Base-by-base conservation (phyloP, 2,113 vertebrate species). In the Peucedramus taeniatus region DNA sequence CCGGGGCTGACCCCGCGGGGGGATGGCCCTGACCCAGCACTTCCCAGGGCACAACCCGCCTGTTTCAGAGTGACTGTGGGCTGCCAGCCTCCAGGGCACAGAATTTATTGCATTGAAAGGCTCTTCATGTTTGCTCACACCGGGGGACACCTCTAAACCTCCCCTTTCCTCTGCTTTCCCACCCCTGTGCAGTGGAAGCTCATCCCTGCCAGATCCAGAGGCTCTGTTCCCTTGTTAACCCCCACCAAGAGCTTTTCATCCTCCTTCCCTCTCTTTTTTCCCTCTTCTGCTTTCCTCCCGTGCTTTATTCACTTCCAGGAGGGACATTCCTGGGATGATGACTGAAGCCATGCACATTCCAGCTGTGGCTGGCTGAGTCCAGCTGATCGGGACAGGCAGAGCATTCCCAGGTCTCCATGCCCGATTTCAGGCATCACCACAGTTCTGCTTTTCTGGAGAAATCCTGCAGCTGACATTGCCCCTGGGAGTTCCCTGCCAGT, bases 1-100 rank as follows among this genome's bases (percentile, higher is more conserved):
- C 31, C 4, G 0, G 33, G 65, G 26, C 60, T 39, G 47, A 5
- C 20, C 15, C n/a, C 0, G 1, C n/a, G 9, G 13, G 33, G 50
- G 23, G 59, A 1, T 0, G 1, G 33, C 45, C 37, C 66, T 22
- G 60, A 33, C 30, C 33, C 82, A 54, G 78, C 57, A 6, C 42
- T 28, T 66, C 61, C 42, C 0, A 0, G 23, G 54, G 54, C 33
- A 59, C 57, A 40, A 1, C 39, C 42, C 9, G 0, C 21, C 28
- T 20, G 16, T 37, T 74, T 53, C 65, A 35, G 37, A 49, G 31
- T 27, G 47, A 27, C 74, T 61, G 1, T 0, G 15, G n/a, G 68
- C 39, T 68, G 7, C 2, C 10, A 2, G 49, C 33, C 37, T 11
- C 3, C 54, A 5, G 14, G 42, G 22, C 35, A 28, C 2, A 1